Conservation (phyloP, 2,113 vertebrate species). For the Dasyprocta punctata region DNA sequence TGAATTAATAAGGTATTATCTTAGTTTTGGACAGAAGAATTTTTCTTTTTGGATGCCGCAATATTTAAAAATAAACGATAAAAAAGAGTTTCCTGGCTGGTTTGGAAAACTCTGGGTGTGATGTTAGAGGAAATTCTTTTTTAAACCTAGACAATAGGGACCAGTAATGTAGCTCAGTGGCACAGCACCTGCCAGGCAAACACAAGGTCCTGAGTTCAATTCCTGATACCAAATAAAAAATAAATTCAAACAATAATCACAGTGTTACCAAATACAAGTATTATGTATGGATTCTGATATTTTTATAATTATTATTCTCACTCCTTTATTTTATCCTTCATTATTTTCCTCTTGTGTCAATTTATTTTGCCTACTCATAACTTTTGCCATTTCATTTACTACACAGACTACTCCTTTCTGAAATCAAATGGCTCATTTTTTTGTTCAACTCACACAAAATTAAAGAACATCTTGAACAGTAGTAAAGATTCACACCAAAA, state of each 20-base stretch:
- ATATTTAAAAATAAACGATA: neutral
- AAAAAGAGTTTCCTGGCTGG: neutral
- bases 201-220: too few relatives aligned
- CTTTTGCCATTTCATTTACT: neutral
- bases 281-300: neutral
- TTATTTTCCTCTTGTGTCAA: neutral
- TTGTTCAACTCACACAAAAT: neutral
- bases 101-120: neutral
- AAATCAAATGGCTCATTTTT: neutral
- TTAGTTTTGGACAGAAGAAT: neutral
- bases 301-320: neutral
- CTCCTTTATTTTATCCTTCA: neutral
- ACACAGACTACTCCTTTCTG: neutral
- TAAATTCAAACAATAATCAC: neutral
- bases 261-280: neutral
- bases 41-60: neutral
- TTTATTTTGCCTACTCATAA: neutral
- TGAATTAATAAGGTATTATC: neutral
- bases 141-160: neutral
- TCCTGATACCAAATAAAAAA: too few relatives aligned
- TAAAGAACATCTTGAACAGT: neutral
- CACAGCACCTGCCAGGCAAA: too few relatives aligned
- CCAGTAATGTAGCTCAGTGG: too few relatives aligned
- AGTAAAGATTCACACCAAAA: neutral
- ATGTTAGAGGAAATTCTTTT: neutral